Evolutionary conservation across 1,140 invertebrate species (phyloP), one percentile per base, ranked within the genome.

Genomic region (Drosophila melanica): DNA sequence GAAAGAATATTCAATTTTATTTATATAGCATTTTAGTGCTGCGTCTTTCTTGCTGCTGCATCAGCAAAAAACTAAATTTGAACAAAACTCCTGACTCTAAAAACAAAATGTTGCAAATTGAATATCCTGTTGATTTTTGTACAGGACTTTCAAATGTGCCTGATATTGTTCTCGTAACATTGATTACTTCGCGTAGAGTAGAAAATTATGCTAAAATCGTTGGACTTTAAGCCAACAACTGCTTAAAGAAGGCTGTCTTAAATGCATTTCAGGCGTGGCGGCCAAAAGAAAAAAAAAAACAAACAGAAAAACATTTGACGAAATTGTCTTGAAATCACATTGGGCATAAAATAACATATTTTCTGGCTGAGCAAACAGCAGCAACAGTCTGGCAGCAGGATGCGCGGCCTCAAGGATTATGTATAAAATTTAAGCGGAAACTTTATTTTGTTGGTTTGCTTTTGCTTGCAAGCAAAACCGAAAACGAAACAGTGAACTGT

Each of bases 301-400:
- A 1, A 10, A 39, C 23, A 23, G 23, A 47, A 18, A 33, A 12
- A 20, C 23, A 33, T 27, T 45, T 55, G 55, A 68, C 57, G 55
- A 71, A 79, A 76, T 82, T 78, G 72, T 65, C 71, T 53, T 63
- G 59, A 63, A 73, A 68, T 67, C 62, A 67, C 45, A 64, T 77
- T 81, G 62, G 67, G 74, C 80, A 79, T 76, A 77, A 85, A 77
- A 77, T 73, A 86, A 84, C 73, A 85, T 76, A 75, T 85, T 81
- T 85, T 73, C 66, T 66, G 57, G 62, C 69, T 85, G 73, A 81
- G 41, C 41, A 58, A 73, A 73, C 72, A 53, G 50, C 35, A 59
- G 37, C 45, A 72, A 59, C 30, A 44, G 60, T 14, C 60, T 48
- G 66, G 42, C 18, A 67, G 54, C 33, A 59, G 55, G 45, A 51